A percentile compares a stretch with the other conserved stretches of the same genome.
phyloP scores from a whole-genome alignment of 2,797 vertebrate genomes.

The Taeniopygia guttata region DNA sequence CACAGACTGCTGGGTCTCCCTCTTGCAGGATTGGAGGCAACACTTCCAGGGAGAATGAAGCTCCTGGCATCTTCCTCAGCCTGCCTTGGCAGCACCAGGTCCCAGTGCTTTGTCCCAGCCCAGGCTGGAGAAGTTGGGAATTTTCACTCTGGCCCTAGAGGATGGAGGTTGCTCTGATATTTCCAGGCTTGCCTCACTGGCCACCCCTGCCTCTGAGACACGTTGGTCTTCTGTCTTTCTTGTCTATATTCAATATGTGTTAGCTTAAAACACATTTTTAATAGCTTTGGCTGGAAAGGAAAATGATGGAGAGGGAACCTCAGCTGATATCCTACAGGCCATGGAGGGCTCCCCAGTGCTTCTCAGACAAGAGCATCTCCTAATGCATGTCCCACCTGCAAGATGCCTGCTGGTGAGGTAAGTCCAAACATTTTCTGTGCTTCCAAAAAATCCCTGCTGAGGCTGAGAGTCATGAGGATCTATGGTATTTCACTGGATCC shows the following conservation, averaged over 20 bases:
- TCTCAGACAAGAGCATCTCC: not conserved
- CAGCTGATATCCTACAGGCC: not conserved
- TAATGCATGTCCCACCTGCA: not conserved
- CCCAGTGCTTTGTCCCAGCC: not conserved
- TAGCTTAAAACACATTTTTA: not conserved
- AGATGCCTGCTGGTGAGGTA: not conserved
- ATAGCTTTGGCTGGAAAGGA: not conserved
- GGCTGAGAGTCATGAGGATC: not conserved
- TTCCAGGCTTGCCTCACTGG: not conserved
- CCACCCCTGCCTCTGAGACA: not conserved
- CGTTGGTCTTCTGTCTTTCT: not conserved
- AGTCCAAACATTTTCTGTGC: not conserved
- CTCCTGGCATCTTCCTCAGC: not conserved
- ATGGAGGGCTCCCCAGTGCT: rapidly evolving
- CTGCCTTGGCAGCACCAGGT: rapidly evolving
- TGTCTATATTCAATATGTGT: not conserved
- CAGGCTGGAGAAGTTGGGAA: not conserved
- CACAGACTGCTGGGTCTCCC: not conserved
- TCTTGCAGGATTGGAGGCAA: not conserved
- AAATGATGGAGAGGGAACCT: not conserved
- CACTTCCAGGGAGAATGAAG: rapidly evolving
- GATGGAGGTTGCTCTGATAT: not conserved
- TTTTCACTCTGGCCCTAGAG: not conserved
- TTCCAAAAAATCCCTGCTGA: not conserved
- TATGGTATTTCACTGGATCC: not conserved